These are phyloP conservation scores for Lithophane ornitopus DNA, from an alignment of 2,888 invertebrate genomes.

Conservation along the genomic window DNA sequence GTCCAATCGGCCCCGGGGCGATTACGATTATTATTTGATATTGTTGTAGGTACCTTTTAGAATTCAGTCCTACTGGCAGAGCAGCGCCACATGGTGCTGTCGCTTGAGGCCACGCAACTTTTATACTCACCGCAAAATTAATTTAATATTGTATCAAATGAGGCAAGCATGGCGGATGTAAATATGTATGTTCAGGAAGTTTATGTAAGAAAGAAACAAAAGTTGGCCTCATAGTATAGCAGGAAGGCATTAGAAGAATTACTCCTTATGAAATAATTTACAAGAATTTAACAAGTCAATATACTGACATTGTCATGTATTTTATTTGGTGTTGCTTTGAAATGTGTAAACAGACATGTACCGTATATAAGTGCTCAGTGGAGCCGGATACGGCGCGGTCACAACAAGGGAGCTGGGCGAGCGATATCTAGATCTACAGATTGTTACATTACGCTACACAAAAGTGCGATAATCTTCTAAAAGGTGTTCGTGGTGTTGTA, in stretches of 20 bases:
- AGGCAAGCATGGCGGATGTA: conserved; percentile 63
- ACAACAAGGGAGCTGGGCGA: conserved; percentile 66
- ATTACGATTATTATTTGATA: conserved; percentile 77
- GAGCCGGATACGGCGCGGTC: conserved; percentile 54
- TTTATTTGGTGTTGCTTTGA: conserved; percentile 16
- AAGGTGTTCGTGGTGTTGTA: conserved; percentile 88
- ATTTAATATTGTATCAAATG: conserved; percentile 82
- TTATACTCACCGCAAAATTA: conserved; percentile 84
- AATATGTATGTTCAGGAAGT: conserved; percentile 39
- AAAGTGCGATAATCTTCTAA: conserved; percentile 88
- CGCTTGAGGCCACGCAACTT: conserved; percentile 79
- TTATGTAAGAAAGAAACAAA: conserved; percentile 8
- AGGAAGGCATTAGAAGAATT: neutral
- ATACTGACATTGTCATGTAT: neutral
- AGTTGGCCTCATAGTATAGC: neutral
- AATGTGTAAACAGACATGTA: conserved; percentile 35
- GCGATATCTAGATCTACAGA: conserved; percentile 84
- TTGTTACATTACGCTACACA: conserved; percentile 82
- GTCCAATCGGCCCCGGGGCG: conserved; percentile 73
- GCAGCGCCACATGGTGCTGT: conserved; percentile 82
- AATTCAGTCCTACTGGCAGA: conserved; percentile 67
- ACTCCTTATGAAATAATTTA: neutral
- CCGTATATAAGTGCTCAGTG: neutral
- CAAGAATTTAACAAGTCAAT: neutral
- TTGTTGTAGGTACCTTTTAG: conserved; percentile 70